A percentile compares a stretch with the other conserved stretches of the same genome.
phyloP scores from a whole-genome alignment of 2,797 vertebrate species.

The Sebastes minor region DNA sequence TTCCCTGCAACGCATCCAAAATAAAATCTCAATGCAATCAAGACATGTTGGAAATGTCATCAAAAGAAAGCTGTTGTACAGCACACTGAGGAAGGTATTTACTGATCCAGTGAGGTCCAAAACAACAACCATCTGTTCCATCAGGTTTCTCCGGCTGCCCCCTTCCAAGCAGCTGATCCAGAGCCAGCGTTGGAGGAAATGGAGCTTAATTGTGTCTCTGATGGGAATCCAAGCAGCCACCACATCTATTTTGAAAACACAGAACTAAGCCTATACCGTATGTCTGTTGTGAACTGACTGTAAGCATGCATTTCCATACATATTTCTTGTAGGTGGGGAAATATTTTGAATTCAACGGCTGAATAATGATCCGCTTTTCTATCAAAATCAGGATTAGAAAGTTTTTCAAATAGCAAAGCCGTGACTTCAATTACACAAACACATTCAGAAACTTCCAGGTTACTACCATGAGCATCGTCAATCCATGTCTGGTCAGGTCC shows the following conservation, averaged over 20 bases:
- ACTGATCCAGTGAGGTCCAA: background rate
- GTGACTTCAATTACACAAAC: background rate
- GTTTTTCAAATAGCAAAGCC: background rate
- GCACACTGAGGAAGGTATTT: background rate
- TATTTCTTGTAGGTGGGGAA: background rate
- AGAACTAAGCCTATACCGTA: background rate
- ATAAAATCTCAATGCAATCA: background rate
- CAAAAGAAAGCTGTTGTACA: background rate
- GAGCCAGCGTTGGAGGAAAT: background rate
- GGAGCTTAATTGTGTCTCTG: background rate
- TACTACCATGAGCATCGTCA: background rate
- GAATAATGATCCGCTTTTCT: background rate
- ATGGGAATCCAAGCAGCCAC: constrained; percentile 12
- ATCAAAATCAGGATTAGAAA: background rate
- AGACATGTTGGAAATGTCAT: background rate
- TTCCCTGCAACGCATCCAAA: background rate
- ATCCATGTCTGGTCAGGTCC: background rate
- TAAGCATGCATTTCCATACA: background rate
- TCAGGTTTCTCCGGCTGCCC: constrained; percentile 4
- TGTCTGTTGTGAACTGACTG: background rate
- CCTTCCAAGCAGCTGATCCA: background rate
- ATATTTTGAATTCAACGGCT: background rate
- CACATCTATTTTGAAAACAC: background rate
- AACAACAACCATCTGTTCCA: constrained; percentile 9
- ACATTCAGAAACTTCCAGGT: background rate